Base-by-base conservation (phyloP, 92 coral and sea anemone species). In the Parazoanthus darwini region DNA sequence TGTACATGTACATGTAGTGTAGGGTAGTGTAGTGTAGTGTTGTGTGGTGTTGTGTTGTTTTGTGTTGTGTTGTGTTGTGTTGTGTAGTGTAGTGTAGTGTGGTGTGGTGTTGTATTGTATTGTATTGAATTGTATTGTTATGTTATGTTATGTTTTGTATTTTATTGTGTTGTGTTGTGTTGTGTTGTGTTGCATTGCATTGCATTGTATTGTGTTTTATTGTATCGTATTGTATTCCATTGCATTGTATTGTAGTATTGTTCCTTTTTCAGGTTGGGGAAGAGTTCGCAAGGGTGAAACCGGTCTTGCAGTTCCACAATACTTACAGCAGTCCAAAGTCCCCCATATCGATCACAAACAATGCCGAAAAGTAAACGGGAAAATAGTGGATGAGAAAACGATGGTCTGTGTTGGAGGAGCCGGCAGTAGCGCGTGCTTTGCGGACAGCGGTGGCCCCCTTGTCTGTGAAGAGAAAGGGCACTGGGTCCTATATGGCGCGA, bases 341-440 rank as follows among this genome's bases (percentile, higher is more conserved):
- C 84, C 84, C 8, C 70, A 23, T 16, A 20, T 80, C 23, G 16
- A 33, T 6, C 71, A 80, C 70, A 46, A 80, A 5, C 72, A 51
- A 8, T 80, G 84, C 36, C 56, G 84, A 23, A 51, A 51, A 29
- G 70, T 80, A 56, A 80, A 51, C 10, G 84, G 84, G 23, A 18
- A 51, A 0, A 13, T 51, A 13, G 70, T 80, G 26, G 42, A 80
- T 9, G 43, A 80, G 2, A 18, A 5, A 0, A 25, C 84, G 29
- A 80, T 80, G 84, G 70, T 80, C n/a, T 80, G 84, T 51, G 84
- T 80, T 6, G 84, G 84, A 11, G 84, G 84, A 54, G 84, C 84
- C 70, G 84, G 84, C 70, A 80, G 84, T 54, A 80, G 84, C 43
- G 84, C 84, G 3, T 80, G 84, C 43, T 51, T 56, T 54, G 84